Evolutionary conservation across 1,140 invertebrate genomes (phyloP).

Genomic region (Drosophila equinoxialis): DNA sequence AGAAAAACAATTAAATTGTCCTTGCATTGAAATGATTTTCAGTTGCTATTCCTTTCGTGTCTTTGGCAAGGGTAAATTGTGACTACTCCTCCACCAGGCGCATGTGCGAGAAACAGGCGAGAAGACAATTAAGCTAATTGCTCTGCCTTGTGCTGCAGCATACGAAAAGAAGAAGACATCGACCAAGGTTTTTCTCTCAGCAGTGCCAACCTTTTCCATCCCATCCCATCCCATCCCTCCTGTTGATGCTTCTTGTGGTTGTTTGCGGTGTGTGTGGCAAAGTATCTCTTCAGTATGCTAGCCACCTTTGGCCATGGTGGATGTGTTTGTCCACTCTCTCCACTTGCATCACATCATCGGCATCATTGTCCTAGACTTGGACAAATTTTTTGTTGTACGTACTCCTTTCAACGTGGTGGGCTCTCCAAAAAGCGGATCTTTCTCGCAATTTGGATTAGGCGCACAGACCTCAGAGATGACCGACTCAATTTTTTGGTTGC

Average conservation of each 20-base stretch:
- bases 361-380: neutral
- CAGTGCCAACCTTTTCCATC: neutral
- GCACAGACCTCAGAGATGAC: conserved; percentile 44
- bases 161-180: conserved; percentile 36
- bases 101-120: conserved; percentile 47
- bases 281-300: conserved; percentile 36
- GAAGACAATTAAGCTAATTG: conserved; percentile 80
- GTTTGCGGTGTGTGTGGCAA: conserved; percentile 20
- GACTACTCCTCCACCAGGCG: conserved; percentile 24
- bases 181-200: conserved; percentile 32
- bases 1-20: conserved; percentile 52
- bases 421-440: conserved; percentile 80
- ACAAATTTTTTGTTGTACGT: conserved; percentile 36
- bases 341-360: neutral
- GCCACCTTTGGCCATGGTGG: conserved; percentile 42
- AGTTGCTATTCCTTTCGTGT: conserved; percentile 6
- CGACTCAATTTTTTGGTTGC: neutral
- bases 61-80: conserved; percentile 19
- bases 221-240: no score
- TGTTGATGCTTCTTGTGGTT: conserved; percentile 28
- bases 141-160: conserved; percentile 35
- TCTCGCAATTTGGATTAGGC: conserved; percentile 80
- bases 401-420: conserved; percentile 41
- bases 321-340: conserved; percentile 16
- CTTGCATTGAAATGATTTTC: conserved; percentile 34